These are phyloP conservation scores for Teleogryllus oceanicus DNA, from an alignment of 2,888 invertebrate genomes.

Conservation along the genomic window DNA sequence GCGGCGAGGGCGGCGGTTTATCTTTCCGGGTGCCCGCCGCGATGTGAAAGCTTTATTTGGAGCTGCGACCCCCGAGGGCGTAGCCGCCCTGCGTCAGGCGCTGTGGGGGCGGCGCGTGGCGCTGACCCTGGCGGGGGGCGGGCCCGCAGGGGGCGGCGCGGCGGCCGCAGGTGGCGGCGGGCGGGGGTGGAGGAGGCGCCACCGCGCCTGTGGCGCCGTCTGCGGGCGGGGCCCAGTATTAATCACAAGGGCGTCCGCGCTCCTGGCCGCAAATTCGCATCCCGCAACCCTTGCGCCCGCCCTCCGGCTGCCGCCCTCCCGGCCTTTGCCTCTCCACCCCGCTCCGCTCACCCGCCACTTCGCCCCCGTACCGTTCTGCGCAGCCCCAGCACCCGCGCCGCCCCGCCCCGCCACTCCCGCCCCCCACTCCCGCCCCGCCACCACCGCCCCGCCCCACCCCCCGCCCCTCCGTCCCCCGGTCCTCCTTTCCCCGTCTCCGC, in stretches of 20 bases:
- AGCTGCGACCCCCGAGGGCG: too few species aligned
- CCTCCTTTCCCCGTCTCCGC: too few species aligned
- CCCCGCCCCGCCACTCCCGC: neutral
- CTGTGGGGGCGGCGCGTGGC: too few species aligned
- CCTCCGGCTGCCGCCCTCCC: neutral
- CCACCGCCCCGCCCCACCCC: too few species aligned
- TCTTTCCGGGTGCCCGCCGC: too few species aligned
- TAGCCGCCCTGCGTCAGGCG: too few species aligned
- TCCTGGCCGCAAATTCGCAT: neutral
- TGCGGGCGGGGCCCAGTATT: neutral
- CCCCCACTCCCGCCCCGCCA: too few species aligned
- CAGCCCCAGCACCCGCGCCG: neutral
- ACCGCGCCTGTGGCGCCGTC: slow-evolving; percentile 6
- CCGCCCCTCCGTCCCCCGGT: too few species aligned
- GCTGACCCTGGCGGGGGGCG: neutral
- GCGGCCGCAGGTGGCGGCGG: neutral
- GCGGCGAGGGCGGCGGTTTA: too few species aligned
- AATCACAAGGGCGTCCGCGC: slow-evolving; percentile 5
- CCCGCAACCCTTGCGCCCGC: neutral
- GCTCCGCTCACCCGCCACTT: neutral
- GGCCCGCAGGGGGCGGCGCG: neutral
- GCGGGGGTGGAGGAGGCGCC: neutral
- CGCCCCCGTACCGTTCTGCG: neutral
- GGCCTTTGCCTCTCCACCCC: neutral
- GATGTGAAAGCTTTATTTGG: too few species aligned